phyloP scores from a whole-genome alignment of 2,797 vertebrate genomes.

The Crypturellus tataupa region DNA sequence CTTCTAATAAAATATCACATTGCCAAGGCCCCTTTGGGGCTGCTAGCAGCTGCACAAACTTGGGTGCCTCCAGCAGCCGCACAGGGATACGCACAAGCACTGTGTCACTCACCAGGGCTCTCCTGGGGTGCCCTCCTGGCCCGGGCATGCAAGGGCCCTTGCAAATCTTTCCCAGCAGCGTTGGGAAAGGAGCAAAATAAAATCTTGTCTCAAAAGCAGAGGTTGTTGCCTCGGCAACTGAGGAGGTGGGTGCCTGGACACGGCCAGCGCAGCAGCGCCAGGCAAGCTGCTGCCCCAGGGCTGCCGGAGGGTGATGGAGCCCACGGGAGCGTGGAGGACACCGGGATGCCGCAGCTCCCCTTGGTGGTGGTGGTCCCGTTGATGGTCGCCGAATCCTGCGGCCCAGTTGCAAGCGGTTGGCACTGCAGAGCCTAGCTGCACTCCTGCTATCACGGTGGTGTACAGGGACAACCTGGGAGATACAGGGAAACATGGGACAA shows the following conservation, averaged over 20 bases:
- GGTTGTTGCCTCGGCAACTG: slow-evolving; percentile 71
- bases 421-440: neutral
- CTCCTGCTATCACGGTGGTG: too few relatives aligned
- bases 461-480: too few relatives aligned
- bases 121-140: neutral
- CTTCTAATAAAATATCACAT: neutral
- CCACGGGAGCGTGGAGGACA: slow-evolving; percentile 9
- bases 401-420: neutral
- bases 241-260: neutral
- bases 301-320: slow-evolving; percentile 4
- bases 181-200: slow-evolving; percentile 9
- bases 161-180: neutral
- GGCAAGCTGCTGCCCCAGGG: slow-evolving; percentile 12
- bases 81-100: accelerated
- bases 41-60: neutral
- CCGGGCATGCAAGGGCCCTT: neutral
- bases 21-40: neutral
- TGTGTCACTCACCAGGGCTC: accelerated
- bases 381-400: neutral
- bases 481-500: neutral
- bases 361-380: neutral
- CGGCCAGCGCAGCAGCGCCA: neutral
- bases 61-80: accelerated
- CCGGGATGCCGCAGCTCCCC: neutral
- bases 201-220: slow-evolving; percentile 12